These are phyloP conservation scores for Spea multiplicata DNA, from an alignment of 2,113 vertebrate genomes.

Conservation along the genomic window DNA sequence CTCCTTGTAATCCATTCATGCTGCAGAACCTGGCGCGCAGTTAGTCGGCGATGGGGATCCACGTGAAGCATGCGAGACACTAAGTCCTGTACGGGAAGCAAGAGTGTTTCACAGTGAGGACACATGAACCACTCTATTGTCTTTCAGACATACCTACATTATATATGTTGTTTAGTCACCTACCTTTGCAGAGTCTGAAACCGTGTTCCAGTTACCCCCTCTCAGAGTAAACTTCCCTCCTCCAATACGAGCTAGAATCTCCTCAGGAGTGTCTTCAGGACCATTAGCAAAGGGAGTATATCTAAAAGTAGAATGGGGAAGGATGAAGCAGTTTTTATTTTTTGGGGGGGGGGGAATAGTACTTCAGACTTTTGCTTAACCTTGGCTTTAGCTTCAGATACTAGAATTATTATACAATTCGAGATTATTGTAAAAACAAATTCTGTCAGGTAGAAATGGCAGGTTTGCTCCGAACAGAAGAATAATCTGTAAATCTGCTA, in stretches of 20 bases:
- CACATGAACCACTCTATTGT: no score
- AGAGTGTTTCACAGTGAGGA: not conserved
- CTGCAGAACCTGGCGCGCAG: conserved; percentile 89
- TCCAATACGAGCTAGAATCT: conserved; percentile 90
- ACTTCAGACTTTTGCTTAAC: no score
- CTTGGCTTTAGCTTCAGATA: no score
- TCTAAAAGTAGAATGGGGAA: conserved; percentile 57
- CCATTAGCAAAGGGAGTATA: conserved; percentile 96
- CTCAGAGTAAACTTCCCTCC: conserved; percentile 84
- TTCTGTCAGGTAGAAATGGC: no score
- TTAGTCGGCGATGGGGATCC: conserved; percentile 93
- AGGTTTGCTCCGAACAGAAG: no score
- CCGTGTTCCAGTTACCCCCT: conserved; percentile 89
- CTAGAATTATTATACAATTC: no score
- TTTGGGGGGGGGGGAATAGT: no score
- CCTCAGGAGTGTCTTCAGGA: conserved; percentile 91
- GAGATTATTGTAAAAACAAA: no score
- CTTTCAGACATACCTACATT: not conserved
- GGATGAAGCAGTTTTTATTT: not conserved
- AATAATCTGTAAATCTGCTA: no score
- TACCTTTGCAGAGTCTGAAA: conserved; percentile 93
- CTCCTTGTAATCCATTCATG: conserved; percentile 91
- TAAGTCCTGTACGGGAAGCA: conserved; percentile 70
- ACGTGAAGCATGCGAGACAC: conserved; percentile 97
- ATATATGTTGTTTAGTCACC: not conserved